Conservation (phyloP, 2,888 invertebrate species). For the Thymelicus lineola region DNA sequence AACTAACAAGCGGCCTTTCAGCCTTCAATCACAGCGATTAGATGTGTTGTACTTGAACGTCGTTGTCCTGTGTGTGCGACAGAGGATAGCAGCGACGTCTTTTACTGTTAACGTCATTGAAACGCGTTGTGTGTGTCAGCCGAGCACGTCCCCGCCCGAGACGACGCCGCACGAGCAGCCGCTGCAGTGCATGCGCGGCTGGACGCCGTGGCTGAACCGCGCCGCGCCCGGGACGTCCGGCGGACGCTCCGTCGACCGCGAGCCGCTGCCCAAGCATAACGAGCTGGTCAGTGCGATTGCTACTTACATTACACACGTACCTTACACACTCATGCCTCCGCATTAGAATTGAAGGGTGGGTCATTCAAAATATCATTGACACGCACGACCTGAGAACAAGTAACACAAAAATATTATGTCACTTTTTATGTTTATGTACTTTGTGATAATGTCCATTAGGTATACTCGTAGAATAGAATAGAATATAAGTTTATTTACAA, state of each 20-base stretch:
- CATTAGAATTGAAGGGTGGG: too few relatives aligned
- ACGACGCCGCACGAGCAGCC: constrained; percentile 67
- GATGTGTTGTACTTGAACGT: too few relatives aligned
- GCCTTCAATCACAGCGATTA: too few relatives aligned
- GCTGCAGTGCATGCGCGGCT: constrained; percentile 87
- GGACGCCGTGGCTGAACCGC: constrained; percentile 92
- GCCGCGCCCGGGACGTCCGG: constrained; percentile 65
- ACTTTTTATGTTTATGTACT: too few relatives aligned
- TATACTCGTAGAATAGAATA: too few relatives aligned
- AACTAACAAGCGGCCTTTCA: too few relatives aligned
- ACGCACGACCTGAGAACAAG: too few relatives aligned
- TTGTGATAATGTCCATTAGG: too few relatives aligned
- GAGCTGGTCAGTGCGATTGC: constrained; percentile 74
- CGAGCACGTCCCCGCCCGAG: constrained; percentile 45
- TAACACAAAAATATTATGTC: too few relatives aligned
- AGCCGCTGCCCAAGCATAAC: constrained; percentile 83
- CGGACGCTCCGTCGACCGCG: constrained; percentile 69
- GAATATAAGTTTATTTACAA: too few relatives aligned
- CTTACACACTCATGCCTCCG: not conserved
- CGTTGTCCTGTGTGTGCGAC: too few relatives aligned
- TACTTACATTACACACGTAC: not conserved
- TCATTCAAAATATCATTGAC: too few relatives aligned
- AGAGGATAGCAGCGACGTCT: not conserved
- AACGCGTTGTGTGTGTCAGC: not conserved
- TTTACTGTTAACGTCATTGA: not conserved